Base-by-base conservation (phyloP, 2,888 invertebrate species). In the Halocaridina rubra region DNA sequence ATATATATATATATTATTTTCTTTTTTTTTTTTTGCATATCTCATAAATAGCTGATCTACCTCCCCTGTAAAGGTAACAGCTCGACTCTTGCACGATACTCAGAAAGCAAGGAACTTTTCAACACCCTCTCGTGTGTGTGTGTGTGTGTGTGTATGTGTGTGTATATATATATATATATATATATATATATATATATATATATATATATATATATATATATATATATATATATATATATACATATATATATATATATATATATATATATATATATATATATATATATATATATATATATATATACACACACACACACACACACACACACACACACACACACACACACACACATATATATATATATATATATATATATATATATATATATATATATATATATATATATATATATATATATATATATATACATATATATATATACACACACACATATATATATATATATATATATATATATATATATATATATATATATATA, bases 201-300 rank as follows among this genome's bases (percentile, higher is more conserved):
- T n/a, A n/a, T n/a, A n/a, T n/a, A 46, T 39, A n/a, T 19, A 46
- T 75, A 30, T n/a, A n/a, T 46, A 46, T 75, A 57, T 75, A 46
- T 75, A 61, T 29, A 61, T 2, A 61, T 29, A 76, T 39, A 76
- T 39, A 76, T 67, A 67, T 67, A 64, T 67, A 67, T 67, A 67
- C 29, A 67, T 67, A 67, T 64, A 67, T 67, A 67, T 67, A 67
- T 67, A 67, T 67, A 67, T 67, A 67, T 67, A 64, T 67, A 67
- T 67, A 67, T 67, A 67, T 67, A 64, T 64, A 64, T 67, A 67
- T 67, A 67, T n/a, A 39, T 39, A 76, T 39, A 76, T n/a, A 57
- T 39, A 10, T 57, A 76, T 24, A 76, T 39, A 76, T 39, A 76
- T 16, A 76, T 39, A 76, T 39, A 57, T 39, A 57, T 39, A 76